Evolutionary conservation across 2,113 vertebrate species (phyloP).

Genomic region (Leucopsar rothschildi): DNA sequence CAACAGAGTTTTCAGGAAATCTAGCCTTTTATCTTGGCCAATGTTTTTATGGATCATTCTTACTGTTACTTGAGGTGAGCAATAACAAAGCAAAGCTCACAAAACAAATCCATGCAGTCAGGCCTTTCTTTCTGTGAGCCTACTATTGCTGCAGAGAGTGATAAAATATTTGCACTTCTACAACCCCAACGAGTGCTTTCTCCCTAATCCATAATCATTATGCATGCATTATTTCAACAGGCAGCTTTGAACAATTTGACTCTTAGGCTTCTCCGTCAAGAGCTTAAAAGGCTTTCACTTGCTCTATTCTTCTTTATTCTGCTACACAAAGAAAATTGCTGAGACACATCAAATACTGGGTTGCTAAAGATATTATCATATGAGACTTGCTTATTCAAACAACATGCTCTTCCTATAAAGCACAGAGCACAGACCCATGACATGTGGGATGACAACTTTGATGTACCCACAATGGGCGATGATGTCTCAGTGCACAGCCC

Average conservation of each 20-base stretch:
- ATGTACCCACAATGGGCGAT: not conserved
- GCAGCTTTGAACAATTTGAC: constrained; percentile 8
- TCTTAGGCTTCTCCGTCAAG: not conserved
- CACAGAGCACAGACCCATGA: not conserved
- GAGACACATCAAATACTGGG: constrained; percentile 11
- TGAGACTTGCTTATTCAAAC: constrained; percentile 41
- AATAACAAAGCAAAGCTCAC: not conserved
- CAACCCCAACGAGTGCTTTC: not conserved
- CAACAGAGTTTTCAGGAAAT: not conserved
- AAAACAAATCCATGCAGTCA: not conserved
- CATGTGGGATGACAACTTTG: not conserved
- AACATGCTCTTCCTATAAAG: not conserved
- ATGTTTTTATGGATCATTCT: not conserved
- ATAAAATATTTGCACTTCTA: not conserved
- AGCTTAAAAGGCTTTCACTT: constrained; percentile 50
- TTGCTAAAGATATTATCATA: not conserved
- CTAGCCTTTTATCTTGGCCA: not conserved
- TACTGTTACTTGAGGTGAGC: not conserved
- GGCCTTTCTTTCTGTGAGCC: not conserved
- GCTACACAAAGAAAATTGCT: constrained; percentile 51
- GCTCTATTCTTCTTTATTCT: constrained; percentile 6
- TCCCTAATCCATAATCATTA: not conserved
- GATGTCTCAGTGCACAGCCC: not conserved
- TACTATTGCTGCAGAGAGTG: not conserved
- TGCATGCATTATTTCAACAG: not conserved